Percentiles rank a stretch among this genome's conserved stretches.
Conservation (phyloP, 92 coral and sea anemone genomes). For the Plumapathes pennacea region DNA sequence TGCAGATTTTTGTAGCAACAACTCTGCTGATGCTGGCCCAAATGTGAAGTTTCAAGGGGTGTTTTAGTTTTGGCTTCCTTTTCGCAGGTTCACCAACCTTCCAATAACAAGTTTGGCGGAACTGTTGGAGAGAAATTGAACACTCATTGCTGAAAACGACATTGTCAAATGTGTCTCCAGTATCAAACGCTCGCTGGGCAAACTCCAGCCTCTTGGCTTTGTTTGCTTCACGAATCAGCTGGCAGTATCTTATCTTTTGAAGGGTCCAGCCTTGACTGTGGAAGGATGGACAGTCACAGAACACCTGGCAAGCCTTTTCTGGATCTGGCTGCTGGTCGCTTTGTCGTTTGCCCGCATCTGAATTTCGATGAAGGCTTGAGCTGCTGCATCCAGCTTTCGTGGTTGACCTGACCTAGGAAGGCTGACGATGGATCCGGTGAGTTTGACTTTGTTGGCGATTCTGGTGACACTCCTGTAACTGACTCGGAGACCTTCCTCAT, state of each 20-base stretch:
- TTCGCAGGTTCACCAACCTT: conserved; percentile 23
- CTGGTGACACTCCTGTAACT: conserved; percentile 14
- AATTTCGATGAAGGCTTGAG: conserved; percentile 6
- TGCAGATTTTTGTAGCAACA: conserved; percentile 30
- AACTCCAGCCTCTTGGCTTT: conserved; percentile 20
- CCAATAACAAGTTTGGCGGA: conserved; percentile 20
- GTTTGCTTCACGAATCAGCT: conserved; percentile 25
- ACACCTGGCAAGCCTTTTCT: conserved; percentile 6
- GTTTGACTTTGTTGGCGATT: conserved; percentile 3
- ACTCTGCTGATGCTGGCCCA: conserved; percentile 44
- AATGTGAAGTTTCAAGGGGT: conserved; percentile 28
- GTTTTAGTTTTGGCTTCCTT: conserved; percentile 32
- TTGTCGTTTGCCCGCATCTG: conserved; percentile 24
- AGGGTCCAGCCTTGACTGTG: conserved; percentile 32
- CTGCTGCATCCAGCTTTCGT: conserved; percentile 14
- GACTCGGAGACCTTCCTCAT: conserved; percentile 2
- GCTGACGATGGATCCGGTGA: conserved; percentile 8
- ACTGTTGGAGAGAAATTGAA: conserved; percentile 7
- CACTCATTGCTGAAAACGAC: conserved; percentile 25
- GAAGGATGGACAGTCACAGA: conserved; percentile 13
- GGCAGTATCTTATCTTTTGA: conserved; percentile 15
- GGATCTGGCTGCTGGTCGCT: conserved; percentile 10
- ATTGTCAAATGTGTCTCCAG: conserved; percentile 18
- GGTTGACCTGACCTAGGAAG: conserved; percentile 27
- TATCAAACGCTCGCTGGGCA: conserved; percentile 4